Evolutionary conservation across 2,888 invertebrate species (phyloP), one percentile per base, ranked within the genome.

Genomic region (Paralinhomoeus sp.): DNA sequence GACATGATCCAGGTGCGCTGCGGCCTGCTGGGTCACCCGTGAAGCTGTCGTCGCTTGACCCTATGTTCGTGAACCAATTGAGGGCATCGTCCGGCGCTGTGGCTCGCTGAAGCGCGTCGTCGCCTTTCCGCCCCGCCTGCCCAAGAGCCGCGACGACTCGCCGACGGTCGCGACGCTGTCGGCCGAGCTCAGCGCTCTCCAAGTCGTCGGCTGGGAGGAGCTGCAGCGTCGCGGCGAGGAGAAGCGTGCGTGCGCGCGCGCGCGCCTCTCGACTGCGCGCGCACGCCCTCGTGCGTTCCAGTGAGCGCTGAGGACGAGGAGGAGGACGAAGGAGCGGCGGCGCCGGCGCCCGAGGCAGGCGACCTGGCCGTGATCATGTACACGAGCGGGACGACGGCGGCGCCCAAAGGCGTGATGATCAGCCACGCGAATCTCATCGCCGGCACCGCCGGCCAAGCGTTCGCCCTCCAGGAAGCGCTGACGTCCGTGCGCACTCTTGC

Each of bases 291-390:
- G n/a, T n/a, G n/a, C 27, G 5, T 12, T 27, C 12, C 27, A 27
- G 27, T 12, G 27, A 5, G 5, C 7, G 27, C 27, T 5, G 12
- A 12, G 17, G 35, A 35, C 5, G 35, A 35, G 35, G 35, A 17
- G 35, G 35, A 18, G 17, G 35, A 35, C 9, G n/a, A 35, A 5
- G 35, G n/a, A 12, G 5, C 27, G 27, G 27, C 27, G 27, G 24
- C 22, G 5, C 13, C 22, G 39, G 71, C 73, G 7, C 81, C 84
- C 1, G 64, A 66, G 7, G 66, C 75, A 7, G 68, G 73, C 17
- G 91, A 93, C 64, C 75, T 78, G 3, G 93, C 93, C 41, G 83
- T 97, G 56, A 78, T 97, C 37, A 97, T 97, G 93, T 97, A 93
- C 71, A 97, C 93, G 2, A 87, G 85, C 54, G 93, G 93, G 7